phyloP scores from a whole-genome alignment of 2,888 invertebrate genomes.

The Ormyrus thymus region DNA sequence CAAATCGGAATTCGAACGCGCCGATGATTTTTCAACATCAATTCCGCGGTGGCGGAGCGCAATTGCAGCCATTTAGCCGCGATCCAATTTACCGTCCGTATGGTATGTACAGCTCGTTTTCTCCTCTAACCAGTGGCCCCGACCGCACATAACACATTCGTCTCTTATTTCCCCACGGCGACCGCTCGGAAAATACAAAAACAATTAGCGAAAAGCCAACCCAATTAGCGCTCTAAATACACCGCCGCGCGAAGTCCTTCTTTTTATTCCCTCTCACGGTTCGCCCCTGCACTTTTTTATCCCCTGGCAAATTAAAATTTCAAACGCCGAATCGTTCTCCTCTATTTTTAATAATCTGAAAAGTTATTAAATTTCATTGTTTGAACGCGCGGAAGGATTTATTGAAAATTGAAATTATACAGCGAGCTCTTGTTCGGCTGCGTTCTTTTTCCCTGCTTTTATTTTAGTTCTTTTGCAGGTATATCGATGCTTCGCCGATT shows the following conservation, averaged over 20 bases:
- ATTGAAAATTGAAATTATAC: too few species aligned
- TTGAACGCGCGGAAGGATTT: neutral
- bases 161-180: slow-evolving; percentile 47
- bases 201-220: slow-evolving; percentile 46
- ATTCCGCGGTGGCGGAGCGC: slow-evolving; percentile 38
- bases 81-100: slow-evolving; percentile 60
- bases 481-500: too few species aligned
- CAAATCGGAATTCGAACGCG: slow-evolving; percentile 43
- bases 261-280: neutral
- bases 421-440: too few species aligned
- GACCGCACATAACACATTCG: slow-evolving; percentile 22
- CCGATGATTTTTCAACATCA: slow-evolving; percentile 59
- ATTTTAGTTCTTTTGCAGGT: too few species aligned
- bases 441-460: too few species aligned
- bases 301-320: slow-evolving; percentile 4
- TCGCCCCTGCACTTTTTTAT: neutral
- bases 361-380: neutral
- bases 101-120: slow-evolving; percentile 56
- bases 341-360: neutral
- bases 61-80: slow-evolving; percentile 60
- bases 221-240: slow-evolving; percentile 37
- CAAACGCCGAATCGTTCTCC: neutral
- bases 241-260: neutral
- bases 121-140: slow-evolving; percentile 41
- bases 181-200: slow-evolving; percentile 46